Conservation (phyloP, 2,888 invertebrate genomes). For the Metopia argyrocephala region DNA sequence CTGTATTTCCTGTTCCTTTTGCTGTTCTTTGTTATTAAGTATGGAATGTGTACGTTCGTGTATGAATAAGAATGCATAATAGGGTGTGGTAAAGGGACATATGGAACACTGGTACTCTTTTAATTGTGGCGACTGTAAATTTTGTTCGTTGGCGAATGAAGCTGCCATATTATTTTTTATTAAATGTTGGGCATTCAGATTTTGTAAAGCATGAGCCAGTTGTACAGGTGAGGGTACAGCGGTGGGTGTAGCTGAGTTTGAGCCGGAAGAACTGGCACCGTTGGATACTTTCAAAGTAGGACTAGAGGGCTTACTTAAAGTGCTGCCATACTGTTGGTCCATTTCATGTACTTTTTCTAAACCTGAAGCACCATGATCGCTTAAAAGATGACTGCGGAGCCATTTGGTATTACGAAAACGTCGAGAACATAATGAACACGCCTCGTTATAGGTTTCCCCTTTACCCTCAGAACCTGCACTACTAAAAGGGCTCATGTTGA, state of each 20-base stretch:
- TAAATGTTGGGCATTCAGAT: slow-evolving; percentile 73
- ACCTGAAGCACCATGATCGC: slow-evolving; percentile 87
- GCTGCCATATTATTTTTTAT: slow-evolving; percentile 71
- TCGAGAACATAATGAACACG: slow-evolving; percentile 91
- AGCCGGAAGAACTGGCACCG: slow-evolving; percentile 67
- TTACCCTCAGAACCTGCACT: slow-evolving; percentile 57
- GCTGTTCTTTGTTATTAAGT: slow-evolving; percentile 68
- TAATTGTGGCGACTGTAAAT: slow-evolving; percentile 74
- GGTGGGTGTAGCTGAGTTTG: slow-evolving; percentile 15
- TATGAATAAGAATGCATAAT: slow-evolving; percentile 93
- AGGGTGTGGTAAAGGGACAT: slow-evolving; percentile 93
- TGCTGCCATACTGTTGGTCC: slow-evolving; percentile 71
- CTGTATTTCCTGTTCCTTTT: slow-evolving; percentile 51
- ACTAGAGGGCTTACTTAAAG: slow-evolving; percentile 74
- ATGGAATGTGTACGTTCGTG: slow-evolving; percentile 91
- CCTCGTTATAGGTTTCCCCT: slow-evolving; percentile 82
- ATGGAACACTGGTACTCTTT: slow-evolving; percentile 93
- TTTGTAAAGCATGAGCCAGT: slow-evolving; percentile 75
- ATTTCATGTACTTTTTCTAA: slow-evolving; percentile 77
- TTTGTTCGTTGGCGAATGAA: slow-evolving; percentile 65
- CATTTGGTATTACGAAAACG: slow-evolving; percentile 93
- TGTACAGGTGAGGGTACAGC: slow-evolving; percentile 70
- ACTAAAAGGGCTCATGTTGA: slow-evolving; percentile 69
- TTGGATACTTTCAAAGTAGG: slow-evolving; percentile 78
- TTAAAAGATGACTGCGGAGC: slow-evolving; percentile 90